These are phyloP conservation scores for Helicorthomorpha holstii DNA, from an alignment of 1,140 invertebrate genomes.

Conservation along the genomic window DNA sequence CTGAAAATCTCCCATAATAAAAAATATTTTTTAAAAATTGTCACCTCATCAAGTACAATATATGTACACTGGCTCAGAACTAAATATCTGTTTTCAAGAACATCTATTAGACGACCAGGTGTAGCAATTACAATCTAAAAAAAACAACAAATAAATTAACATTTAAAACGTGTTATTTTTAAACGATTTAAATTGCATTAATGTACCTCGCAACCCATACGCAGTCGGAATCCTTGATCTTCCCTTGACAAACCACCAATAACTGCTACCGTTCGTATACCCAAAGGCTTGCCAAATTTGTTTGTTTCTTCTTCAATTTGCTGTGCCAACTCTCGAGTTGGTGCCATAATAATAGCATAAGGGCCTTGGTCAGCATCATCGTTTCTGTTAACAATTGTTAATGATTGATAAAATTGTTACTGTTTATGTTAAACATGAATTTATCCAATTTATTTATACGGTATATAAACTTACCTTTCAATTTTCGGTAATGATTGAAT, in stretches of 20 bases:
- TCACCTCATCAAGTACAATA: slow-evolving; percentile 41
- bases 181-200: neutral
- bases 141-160: neutral
- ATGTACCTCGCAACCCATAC: slow-evolving; percentile 65
- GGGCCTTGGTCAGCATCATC: slow-evolving; percentile 86
- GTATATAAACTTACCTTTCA: slow-evolving; percentile 35
- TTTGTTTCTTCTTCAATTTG: slow-evolving; percentile 99
- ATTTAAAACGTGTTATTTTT: neutral
- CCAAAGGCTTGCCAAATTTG: slow-evolving; percentile 89
- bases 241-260: slow-evolving; percentile 95
- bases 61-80: slow-evolving; percentile 82
- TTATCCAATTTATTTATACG: neutral
- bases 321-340: slow-evolving; percentile 95
- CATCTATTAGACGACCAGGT: slow-evolving; percentile 96
- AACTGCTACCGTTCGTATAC: slow-evolving; percentile 91
- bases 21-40: slow-evolving; percentile 3
- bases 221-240: slow-evolving; percentile 91
- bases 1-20: too few relatives aligned
- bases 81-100: slow-evolving; percentile 93
- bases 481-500: slow-evolving; percentile 95
- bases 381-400: slow-evolving; percentile 26
- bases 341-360: slow-evolving; percentile 96
- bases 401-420: too few relatives aligned
- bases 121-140: slow-evolving; percentile 94
- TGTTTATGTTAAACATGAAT: neutral